A percentile compares a stretch with the other conserved stretches of the same genome.
phyloP scores from a whole-genome alignment of 2,113 vertebrate species.

The Eurystomus gularis region DNA sequence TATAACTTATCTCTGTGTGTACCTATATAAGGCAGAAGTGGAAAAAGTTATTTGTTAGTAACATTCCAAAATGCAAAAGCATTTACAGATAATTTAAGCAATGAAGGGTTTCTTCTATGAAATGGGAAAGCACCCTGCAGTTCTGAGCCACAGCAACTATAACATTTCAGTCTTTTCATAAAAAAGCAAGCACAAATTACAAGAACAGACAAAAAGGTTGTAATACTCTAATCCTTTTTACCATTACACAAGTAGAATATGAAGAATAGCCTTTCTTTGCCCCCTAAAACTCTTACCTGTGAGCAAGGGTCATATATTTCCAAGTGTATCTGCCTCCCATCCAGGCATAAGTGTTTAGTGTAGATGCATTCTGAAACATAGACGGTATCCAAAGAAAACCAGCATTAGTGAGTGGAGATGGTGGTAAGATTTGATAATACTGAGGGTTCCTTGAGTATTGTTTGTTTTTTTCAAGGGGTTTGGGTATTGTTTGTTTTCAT shows the following conservation, averaged over 20 bases:
- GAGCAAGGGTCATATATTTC: constrained; percentile 88
- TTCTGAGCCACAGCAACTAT: neutral
- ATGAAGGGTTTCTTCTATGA: neutral
- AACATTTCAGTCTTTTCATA: neutral
- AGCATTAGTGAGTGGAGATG: neutral
- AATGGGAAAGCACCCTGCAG: neutral
- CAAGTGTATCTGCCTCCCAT: constrained; percentile 82
- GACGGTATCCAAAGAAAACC: neutral
- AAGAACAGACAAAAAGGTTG: neutral
- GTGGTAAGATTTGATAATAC: neutral
- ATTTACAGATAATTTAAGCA: neutral
- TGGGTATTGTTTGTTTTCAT: neutral
- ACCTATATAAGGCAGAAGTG: neutral
- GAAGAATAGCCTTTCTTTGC: neutral
- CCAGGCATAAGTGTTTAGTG: constrained; percentile 81
- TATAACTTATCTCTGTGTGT: neutral
- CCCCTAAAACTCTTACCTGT: constrained; percentile 75
- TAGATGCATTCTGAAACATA: constrained; percentile 83
- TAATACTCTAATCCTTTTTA: neutral
- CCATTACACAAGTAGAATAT: neutral
- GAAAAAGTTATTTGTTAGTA: neutral
- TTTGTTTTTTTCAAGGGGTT: neutral
- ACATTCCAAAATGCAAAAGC: neutral
- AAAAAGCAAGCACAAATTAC: neutral
- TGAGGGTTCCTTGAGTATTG: neutral